Evolutionary conservation across 2,797 vertebrate species (phyloP), one percentile per base, ranked within the genome.

Genomic region (Lithobates sylvaticus): DNA sequence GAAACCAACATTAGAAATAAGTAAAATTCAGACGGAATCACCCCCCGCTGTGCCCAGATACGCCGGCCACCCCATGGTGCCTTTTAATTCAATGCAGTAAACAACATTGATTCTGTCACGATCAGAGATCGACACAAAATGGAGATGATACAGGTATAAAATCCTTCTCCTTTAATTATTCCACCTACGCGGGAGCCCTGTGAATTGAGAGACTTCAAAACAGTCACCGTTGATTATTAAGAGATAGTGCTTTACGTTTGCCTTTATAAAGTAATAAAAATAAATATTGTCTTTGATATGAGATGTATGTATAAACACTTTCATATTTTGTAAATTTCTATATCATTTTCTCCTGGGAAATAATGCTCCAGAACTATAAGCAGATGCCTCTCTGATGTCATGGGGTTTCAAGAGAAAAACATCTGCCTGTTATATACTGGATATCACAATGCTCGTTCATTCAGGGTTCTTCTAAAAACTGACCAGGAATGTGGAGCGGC

Each of bases 81-180:
- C 70, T 81, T 72, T 81, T 81, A 81, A 72, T 81, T 72, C 79
- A 58, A 34, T 81, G 78, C 34, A 58, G 78, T 23, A 61, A 81
- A 61, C 68, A 81, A 47, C 68, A 36, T 61, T 72, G 68, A 47
- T n/a, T 42, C 32, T 39, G 50, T 72, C 47, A 72, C 61, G 79
- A 81, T 81, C 79, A 81, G 68, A 81, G 78, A 72, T 61, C 3
- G 44, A 32, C 79, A 81, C 68, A 71, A 71, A 81, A 71, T 39
- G 39, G 39, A 39, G 39, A 39, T 71, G 78, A 80, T 71, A 36
- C 68, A 58, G 79, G 44, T 50, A 58, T 72, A 72, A 81, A 58
- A 32, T 39, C 29, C 47, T 58, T 36, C 29, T 81, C 58, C 50
- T 81, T 81, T 81, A 81, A 81, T 81, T 81, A 81, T 72, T 61